A percentile compares a stretch with the other conserved stretches of the same genome.
phyloP scores from a whole-genome alignment of 1,140 invertebrate genomes.

The Pogonognathellus flavescens region DNA sequence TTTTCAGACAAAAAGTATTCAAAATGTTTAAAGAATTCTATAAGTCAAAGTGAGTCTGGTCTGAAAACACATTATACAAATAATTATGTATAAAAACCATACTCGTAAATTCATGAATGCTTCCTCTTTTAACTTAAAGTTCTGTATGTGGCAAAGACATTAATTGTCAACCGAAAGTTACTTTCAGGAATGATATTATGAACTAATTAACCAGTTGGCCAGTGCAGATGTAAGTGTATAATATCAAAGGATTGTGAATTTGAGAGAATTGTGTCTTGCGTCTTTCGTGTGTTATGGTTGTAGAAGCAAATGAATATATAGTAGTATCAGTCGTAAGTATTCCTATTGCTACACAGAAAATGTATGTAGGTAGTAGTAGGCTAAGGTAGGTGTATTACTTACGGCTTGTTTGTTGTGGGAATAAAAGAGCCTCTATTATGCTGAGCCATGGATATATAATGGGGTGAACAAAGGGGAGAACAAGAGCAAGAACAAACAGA shows the following conservation, averaged over 20 bases:
- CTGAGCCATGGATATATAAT: slow-evolving; percentile 20
- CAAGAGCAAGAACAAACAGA: slow-evolving; percentile 53
- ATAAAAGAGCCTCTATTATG: slow-evolving; percentile 31
- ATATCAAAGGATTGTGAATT: background rate
- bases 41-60: no score
- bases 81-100: no score
- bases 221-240: background rate
- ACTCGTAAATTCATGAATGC: no score
- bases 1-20: no score
- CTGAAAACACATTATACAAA: no score
- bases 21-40: no score
- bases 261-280: background rate
- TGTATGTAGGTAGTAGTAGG: background rate
- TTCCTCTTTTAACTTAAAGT: no score
- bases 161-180: no score
- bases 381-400: background rate
- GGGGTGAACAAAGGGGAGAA: slow-evolving; percentile 52
- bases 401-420: slow-evolving; percentile 13
- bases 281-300: slow-evolving; percentile 7
- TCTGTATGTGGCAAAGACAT: no score
- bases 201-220: no score
- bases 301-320: background rate
- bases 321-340: background rate
- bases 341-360: no score
- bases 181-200: no score